Conservation (phyloP, 2,888 invertebrate species). For the Saturnia japonica region DNA sequence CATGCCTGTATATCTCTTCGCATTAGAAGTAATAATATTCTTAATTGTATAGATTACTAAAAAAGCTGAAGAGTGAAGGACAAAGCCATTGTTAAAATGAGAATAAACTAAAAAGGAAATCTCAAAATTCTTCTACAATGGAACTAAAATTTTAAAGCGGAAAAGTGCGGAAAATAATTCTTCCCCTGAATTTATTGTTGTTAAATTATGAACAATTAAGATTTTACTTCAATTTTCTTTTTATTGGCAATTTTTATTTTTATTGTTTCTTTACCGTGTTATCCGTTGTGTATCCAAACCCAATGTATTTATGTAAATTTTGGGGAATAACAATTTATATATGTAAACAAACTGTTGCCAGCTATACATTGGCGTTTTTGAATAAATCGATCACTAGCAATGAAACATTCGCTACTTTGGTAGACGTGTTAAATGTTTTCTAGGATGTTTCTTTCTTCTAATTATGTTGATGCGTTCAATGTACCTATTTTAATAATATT, state of each 20-base stretch:
- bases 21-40: not conserved
- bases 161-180: constrained; percentile 32
- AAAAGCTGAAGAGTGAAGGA: not conserved
- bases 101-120: constrained; percentile 10
- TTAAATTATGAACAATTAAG: constrained; percentile 38
- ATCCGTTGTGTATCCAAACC: too few relatives aligned
- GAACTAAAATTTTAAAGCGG: constrained; percentile 5
- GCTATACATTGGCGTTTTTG: not conserved
- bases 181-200: constrained; percentile 29
- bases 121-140: constrained; percentile 3
- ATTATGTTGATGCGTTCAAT: too few relatives aligned
- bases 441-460: not conserved
- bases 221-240: not conserved
- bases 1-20: not conserved
- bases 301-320: not conserved
- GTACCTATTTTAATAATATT: too few relatives aligned
- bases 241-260: not conserved
- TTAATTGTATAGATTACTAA: not conserved
- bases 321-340: not conserved
- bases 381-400: not conserved
- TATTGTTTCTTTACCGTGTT: too few relatives aligned
- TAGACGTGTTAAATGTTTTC: not conserved
- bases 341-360: not conserved
- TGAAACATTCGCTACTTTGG: not conserved
- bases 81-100: not conserved